phyloP scores from a whole-genome alignment of 2,113 vertebrate species.

The Amblyopsis rosae region DNA sequence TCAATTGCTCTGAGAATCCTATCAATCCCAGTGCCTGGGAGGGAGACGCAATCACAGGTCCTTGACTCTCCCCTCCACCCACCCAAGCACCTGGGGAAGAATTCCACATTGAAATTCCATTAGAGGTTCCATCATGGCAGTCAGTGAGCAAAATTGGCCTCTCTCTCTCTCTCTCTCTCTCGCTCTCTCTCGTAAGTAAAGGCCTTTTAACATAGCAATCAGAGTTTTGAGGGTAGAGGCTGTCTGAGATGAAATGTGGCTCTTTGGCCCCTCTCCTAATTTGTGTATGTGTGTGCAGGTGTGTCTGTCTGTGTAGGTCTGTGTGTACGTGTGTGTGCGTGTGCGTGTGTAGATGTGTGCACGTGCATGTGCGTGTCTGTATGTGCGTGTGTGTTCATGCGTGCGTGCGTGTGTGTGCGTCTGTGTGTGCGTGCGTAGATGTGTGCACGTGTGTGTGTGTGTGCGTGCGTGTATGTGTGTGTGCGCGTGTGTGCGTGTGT shows the following conservation, averaged over 20 bases:
- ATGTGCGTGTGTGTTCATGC: no score
- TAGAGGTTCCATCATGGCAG: conserved; percentile 59
- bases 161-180: conserved; percentile 7
- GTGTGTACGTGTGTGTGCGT: no score
- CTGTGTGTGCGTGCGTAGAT: no score
- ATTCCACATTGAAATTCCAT: conserved; percentile 75
- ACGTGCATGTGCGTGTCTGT: no score
- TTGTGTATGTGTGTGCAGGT: conserved; percentile 14
- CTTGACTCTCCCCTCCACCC: conserved; percentile 47
- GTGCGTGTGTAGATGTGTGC: no score
- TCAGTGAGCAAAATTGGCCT: conserved; percentile 17
- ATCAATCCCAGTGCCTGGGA: conserved; percentile 44
- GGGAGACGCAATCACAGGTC: conserved; percentile 61
- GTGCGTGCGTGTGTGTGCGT: no score
- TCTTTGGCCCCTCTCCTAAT: conserved; percentile 39
- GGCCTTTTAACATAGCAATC: conserved; percentile 65
- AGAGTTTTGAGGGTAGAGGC: conserved; percentile 36
- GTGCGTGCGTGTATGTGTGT: no score
- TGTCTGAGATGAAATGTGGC: conserved; percentile 49
- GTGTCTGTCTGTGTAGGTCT: no score
- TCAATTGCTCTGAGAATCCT: conserved; percentile 52
- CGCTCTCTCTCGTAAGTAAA: conserved; percentile 61
- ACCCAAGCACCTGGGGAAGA: conserved; percentile 62
- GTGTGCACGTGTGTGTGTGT: no score
- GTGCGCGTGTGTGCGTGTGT: no score